A percentile compares a stretch with the other conserved stretches of the same genome.
Evolutionary conservation across 2,113 vertebrate species (phyloP).

Genomic region (Capreolus pygargus): DNA sequence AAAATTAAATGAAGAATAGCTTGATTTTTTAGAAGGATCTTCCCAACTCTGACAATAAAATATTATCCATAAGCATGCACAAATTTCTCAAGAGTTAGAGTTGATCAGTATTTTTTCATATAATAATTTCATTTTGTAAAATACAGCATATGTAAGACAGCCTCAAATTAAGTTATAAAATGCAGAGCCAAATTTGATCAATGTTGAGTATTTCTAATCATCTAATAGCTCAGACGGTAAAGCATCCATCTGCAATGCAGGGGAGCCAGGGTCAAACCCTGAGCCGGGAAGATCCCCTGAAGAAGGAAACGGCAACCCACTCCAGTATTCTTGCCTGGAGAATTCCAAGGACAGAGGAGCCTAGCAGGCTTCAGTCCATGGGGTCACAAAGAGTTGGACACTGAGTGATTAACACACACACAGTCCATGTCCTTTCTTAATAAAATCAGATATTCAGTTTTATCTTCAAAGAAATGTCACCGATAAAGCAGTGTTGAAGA

Average conservation of each 20-base stretch:
- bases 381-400: not conserved
- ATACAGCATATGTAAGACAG: not conserved
- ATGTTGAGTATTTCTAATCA: not conserved
- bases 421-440: not conserved
- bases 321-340: not conserved
- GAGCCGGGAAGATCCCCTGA: not conserved
- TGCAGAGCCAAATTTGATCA: not conserved
- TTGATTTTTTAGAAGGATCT: not conserved
- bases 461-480: conserved; percentile 18
- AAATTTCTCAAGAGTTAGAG: not conserved
- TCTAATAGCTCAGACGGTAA: not conserved
- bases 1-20: not conserved
- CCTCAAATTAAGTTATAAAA: not conserved
- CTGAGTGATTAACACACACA: not conserved
- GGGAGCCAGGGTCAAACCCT: not conserved
- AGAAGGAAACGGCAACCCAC: not conserved
- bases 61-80: not conserved
- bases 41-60: not conserved
- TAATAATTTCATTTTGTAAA: not conserved
- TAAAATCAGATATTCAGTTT: not conserved
- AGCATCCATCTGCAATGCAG: not conserved
- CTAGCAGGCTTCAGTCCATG: not conserved
- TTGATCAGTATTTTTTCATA: not conserved
- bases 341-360: not conserved
- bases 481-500: not conserved